Percentiles rank a stretch among this genome's conserved stretches.
phyloP scores from a whole-genome alignment of 2,113 vertebrate species.

The Clupea harengus region DNA sequence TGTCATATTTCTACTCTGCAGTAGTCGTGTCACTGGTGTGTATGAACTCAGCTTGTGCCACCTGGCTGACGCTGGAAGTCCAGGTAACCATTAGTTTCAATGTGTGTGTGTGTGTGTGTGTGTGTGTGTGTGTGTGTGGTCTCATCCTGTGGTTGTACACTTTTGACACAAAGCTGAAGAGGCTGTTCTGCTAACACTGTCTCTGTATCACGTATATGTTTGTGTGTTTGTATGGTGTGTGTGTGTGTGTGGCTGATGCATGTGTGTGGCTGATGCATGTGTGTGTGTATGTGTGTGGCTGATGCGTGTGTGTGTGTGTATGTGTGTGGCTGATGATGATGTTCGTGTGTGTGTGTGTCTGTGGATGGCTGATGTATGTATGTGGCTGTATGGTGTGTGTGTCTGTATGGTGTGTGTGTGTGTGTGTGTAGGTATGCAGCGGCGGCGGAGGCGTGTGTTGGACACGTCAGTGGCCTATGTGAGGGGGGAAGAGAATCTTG shows the following conservation, averaged over 20 bases:
- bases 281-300: no score
- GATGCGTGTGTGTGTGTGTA: no score
- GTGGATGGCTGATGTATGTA: not conserved
- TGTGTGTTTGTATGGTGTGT: not conserved
- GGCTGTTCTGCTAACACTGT: not conserved
- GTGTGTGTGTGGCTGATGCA: not conserved
- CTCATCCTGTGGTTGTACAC: not conserved
- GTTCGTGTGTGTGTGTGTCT: no score
- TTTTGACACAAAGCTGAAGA: not conserved
- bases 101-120: not conserved
- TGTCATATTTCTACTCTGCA: constrained; percentile 49
- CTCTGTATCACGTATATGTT: not conserved
- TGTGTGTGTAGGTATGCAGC: constrained; percentile 84
- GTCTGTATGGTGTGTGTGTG: not conserved
- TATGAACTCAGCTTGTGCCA: constrained; percentile 93
- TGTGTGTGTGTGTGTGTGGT: not conserved
- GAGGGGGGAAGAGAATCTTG: constrained; percentile 93
- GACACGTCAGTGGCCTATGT: constrained; percentile 97
- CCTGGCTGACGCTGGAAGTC: constrained; percentile 89
- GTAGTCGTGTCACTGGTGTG: constrained; percentile 92
- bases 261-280: not conserved
- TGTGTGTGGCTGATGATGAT: not conserved
- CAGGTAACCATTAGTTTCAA: constrained; percentile 75
- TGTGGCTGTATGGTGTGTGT: not conserved
- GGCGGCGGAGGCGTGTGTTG: constrained; percentile 87